A percentile compares a stretch with the other conserved stretches of the same genome.
Conservation (phyloP, 1,140 invertebrate species). For the Latrodectus geometricus region DNA sequence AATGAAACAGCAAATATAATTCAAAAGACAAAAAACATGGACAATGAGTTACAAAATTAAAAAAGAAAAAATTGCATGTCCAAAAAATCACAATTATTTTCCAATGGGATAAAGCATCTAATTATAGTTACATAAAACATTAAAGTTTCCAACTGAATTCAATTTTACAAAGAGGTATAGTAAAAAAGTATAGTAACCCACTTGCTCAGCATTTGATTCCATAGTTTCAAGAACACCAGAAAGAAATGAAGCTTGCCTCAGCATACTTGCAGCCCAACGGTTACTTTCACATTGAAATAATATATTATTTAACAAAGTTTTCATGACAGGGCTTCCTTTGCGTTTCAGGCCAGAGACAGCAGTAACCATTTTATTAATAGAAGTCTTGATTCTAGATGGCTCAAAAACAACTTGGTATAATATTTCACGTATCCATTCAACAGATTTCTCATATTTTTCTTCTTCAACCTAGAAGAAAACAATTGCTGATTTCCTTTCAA, state of each 20-base stretch:
- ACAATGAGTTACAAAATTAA: too few species aligned
- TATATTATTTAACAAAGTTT: constrained; percentile 76
- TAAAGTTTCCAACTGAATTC: too few species aligned
- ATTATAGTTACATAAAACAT: too few species aligned
- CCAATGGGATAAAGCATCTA: too few species aligned
- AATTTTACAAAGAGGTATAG: too few species aligned
- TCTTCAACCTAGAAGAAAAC: constrained; percentile 77
- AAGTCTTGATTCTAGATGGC: constrained; percentile 79
- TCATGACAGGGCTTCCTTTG: constrained; percentile 74
- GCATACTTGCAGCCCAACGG: constrained; percentile 76
- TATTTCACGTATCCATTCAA: constrained; percentile 82
- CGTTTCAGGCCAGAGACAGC: constrained; percentile 80
- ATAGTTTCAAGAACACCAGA: constrained; percentile 75
- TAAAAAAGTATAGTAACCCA: constrained; percentile 59
- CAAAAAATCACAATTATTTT: too few species aligned
- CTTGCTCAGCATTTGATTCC: constrained; percentile 71
- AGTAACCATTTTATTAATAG: constrained; percentile 79
- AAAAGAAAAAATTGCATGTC: too few species aligned
- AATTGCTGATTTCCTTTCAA: neutral
- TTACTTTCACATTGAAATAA: constrained; percentile 80
- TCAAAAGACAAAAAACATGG: too few species aligned
- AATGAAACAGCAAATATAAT: too few species aligned
- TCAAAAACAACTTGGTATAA: constrained; percentile 80
- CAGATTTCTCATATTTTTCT: constrained; percentile 79
- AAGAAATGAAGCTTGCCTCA: constrained; percentile 84